These are phyloP conservation scores for Lamellibrachia columna DNA, from an alignment of 2,888 invertebrate genomes.

Conservation along the genomic window DNA sequence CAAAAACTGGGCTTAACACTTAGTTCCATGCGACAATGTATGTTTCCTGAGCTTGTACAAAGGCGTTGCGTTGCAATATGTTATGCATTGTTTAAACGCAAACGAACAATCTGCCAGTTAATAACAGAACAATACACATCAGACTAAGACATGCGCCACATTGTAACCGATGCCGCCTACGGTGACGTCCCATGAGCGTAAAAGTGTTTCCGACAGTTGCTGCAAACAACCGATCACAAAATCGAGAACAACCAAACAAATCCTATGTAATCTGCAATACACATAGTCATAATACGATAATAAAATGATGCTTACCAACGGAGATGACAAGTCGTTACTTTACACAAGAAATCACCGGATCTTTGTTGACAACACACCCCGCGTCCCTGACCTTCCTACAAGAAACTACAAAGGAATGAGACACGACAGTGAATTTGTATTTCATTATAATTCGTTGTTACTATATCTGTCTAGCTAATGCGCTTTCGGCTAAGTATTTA, in stretches of 20 bases:
- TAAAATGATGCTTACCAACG: background rate
- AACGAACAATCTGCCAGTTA: background rate
- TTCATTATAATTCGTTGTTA: background rate
- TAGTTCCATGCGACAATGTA: background rate
- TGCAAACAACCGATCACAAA: background rate
- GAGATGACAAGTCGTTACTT: background rate
- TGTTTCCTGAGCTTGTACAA: background rate
- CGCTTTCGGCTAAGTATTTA: background rate
- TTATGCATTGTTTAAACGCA: background rate
- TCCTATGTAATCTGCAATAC: background rate
- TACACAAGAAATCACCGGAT: background rate
- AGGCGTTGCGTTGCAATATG: background rate
- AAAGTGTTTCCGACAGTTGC: constrained; percentile 11
- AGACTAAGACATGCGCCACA: background rate
- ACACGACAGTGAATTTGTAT: background rate
- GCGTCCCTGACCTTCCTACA: constrained; percentile 16
- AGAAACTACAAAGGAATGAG: constrained; percentile 7
- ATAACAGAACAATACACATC: background rate
- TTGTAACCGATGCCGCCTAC: background rate
- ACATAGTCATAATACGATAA: background rate
- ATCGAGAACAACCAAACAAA: background rate
- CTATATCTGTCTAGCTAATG: background rate
- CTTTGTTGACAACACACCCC: constrained; percentile 12
- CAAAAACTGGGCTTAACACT: background rate
- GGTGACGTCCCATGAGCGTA: background rate